phyloP scores from a whole-genome alignment of 2,797 vertebrate species.

The Spinibarbus caldwelli region DNA sequence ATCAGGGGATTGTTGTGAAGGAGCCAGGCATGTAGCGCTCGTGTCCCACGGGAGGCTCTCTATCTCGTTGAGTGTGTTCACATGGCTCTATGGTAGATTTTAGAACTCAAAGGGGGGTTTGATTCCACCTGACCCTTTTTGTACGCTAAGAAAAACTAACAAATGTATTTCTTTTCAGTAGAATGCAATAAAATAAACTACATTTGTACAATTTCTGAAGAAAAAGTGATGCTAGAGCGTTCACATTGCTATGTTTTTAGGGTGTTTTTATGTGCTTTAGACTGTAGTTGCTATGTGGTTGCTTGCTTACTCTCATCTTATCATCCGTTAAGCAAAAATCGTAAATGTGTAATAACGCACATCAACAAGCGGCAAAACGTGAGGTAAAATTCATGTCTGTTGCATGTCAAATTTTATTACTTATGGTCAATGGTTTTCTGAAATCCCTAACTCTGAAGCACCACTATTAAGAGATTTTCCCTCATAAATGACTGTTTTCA shows the following conservation, averaged over 20 bases:
- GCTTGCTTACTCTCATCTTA: not conserved
- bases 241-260: not conserved
- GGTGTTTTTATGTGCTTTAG: not conserved
- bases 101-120: constrained; percentile 41
- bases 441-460: constrained; percentile 11
- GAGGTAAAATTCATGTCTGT: too few species aligned
- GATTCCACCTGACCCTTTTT: constrained; percentile 40
- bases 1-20: constrained; percentile 66
- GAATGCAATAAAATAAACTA: not conserved
- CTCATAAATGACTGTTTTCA: not conserved
- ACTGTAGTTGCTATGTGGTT: not conserved
- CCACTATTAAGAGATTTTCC: not conserved
- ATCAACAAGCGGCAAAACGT: not conserved
- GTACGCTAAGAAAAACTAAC: not conserved
- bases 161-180: not conserved
- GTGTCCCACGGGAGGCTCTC: constrained; percentile 55
- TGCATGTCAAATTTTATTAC: not conserved
- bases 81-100: constrained; percentile 42
- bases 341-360: not conserved
- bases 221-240: not conserved
- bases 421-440: not conserved
- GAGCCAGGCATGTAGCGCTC: constrained; percentile 60
- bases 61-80: constrained; percentile 48
- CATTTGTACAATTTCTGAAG: not conserved
- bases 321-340: not conserved